These are phyloP conservation scores for Anagrus nilaparvatae DNA, from an alignment of 1,140 invertebrate genomes.

Conservation along the genomic window DNA sequence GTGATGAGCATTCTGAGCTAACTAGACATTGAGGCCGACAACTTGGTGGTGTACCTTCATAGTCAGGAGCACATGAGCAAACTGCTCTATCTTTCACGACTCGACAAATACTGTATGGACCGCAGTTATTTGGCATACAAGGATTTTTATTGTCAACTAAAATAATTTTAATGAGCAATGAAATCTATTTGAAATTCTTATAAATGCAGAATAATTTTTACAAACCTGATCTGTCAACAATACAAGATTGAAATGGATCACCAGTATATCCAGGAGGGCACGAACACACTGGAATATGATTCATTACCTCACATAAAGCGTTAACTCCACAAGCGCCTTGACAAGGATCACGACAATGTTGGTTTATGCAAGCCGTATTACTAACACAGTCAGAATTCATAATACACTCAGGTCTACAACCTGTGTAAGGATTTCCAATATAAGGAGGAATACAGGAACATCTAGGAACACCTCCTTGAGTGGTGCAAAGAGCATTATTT, in stretches of 20 bases:
- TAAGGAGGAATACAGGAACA: conserved; percentile 79
- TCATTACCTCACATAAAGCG: conserved; percentile 66
- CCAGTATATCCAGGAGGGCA: conserved; percentile 66
- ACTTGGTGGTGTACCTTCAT: conserved; percentile 62
- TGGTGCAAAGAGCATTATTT: conserved; percentile 64
- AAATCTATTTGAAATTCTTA: conserved; percentile 6
- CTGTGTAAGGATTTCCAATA: conserved; percentile 68
- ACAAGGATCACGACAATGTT: conserved; percentile 77
- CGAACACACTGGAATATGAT: conserved; percentile 71
- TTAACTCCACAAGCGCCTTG: conserved; percentile 71
- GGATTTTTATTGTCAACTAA: conserved; percentile 32
- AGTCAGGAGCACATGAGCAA: conserved; percentile 68
- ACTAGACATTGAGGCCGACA: conserved; percentile 73
- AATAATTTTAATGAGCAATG: background rate
- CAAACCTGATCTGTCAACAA: conserved; percentile 39
- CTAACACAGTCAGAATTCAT: conserved; percentile 70
- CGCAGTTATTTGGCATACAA: conserved; percentile 71
- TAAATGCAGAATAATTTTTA: background rate
- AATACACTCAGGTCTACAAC: conserved; percentile 70
- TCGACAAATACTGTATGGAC: conserved; percentile 68
- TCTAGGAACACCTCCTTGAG: conserved; percentile 54
- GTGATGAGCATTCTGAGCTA: conserved; percentile 61
- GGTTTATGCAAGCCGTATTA: conserved; percentile 69
- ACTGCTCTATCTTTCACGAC: conserved; percentile 58
- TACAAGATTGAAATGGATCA: conserved; percentile 73